Evolutionary conservation across 2,797 vertebrate species (phyloP).

Genomic region (Atherinosoma microstoma): DNA sequence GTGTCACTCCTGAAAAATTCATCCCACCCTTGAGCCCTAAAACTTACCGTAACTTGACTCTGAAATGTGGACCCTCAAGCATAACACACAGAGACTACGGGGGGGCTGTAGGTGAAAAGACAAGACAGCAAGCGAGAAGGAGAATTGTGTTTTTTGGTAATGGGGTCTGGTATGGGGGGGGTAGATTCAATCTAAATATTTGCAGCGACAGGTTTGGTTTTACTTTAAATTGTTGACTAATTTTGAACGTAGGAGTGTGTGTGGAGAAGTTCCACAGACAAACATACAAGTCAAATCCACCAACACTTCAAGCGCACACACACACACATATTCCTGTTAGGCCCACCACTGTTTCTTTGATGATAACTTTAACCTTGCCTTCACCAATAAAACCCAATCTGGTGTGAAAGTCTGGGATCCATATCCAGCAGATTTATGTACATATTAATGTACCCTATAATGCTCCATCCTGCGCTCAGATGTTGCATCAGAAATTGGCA

Average conservation of each 20-base stretch:
- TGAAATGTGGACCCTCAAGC: conserved; percentile 53
- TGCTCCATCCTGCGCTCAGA: background rate
- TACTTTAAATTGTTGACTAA: conserved; percentile 32
- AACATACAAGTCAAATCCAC: background rate
- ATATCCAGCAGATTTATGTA: conserved; percentile 20
- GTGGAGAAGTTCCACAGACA: background rate
- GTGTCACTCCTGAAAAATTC: conserved; percentile 69
- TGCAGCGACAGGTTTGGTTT: conserved; percentile 55
- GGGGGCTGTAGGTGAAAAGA: conserved; percentile 23
- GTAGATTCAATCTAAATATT: conserved; percentile 70
- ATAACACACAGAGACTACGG: conserved; percentile 53
- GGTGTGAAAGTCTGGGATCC: conserved; percentile 31
- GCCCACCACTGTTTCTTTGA: conserved; percentile 19
- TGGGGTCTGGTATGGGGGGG: conserved; percentile 45
- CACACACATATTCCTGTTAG: background rate
- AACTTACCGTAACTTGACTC: conserved; percentile 72
- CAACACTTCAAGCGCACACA: background rate
- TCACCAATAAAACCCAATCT: conserved; percentile 38
- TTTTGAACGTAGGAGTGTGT: conserved; percentile 8
- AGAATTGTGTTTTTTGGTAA: conserved; percentile 71
- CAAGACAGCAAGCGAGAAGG: background rate
- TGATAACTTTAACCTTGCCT: conserved; percentile 3
- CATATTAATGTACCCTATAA: background rate
- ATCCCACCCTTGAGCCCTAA: conserved; percentile 53
- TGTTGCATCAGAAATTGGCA: conserved; percentile 6